Percentiles rank a stretch among this genome's conserved stretches.
These are phyloP conservation scores for Orthosia gothica DNA, from an alignment of 2,888 invertebrate species.

Conservation along the genomic window DNA sequence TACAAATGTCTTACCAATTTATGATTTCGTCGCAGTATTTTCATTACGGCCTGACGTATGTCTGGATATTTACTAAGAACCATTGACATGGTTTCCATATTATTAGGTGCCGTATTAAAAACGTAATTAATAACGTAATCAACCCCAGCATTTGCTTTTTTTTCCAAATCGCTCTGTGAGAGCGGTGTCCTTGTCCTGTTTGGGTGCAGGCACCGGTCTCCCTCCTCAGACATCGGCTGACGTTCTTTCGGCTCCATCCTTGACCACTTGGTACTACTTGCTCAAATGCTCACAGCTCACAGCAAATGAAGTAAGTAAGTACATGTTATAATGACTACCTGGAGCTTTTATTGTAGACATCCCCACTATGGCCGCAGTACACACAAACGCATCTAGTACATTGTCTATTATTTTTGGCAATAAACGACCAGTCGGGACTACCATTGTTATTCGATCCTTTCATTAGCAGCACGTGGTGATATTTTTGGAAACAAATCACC, in stretches of 20 bases:
- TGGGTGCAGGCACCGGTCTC: slow-evolving; percentile 8
- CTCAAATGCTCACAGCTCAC: too few relatives aligned
- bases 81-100: too few relatives aligned
- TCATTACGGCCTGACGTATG: slow-evolving; percentile 65
- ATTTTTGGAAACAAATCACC: slow-evolving; percentile 49
- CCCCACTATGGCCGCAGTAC: slow-evolving; percentile 10
- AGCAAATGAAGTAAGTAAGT: slow-evolving; percentile 39
- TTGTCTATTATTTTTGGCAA: slow-evolving; percentile 64
- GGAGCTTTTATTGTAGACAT: slow-evolving; percentile 24
- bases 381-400: slow-evolving; percentile 43
- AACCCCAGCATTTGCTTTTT: slow-evolving; percentile 60
- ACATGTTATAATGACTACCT: slow-evolving; percentile 40
- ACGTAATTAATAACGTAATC: slow-evolving; percentile 10
- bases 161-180: slow-evolving; percentile 47
- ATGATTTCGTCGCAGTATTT: slow-evolving; percentile 64
- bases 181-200: too few relatives aligned
- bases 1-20: slow-evolving; percentile 66
- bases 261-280: slow-evolving; percentile 44
- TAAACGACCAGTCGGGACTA: slow-evolving; percentile 33
- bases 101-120: background rate
- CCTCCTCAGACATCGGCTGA: background rate
- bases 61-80: too few relatives aligned
- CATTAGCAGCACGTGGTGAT: slow-evolving; percentile 42
- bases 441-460: slow-evolving; percentile 59
- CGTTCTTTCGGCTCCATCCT: slow-evolving; percentile 49